phyloP scores from a whole-genome alignment of 2,113 vertebrate genomes.

The Sturnira hondurensis region DNA sequence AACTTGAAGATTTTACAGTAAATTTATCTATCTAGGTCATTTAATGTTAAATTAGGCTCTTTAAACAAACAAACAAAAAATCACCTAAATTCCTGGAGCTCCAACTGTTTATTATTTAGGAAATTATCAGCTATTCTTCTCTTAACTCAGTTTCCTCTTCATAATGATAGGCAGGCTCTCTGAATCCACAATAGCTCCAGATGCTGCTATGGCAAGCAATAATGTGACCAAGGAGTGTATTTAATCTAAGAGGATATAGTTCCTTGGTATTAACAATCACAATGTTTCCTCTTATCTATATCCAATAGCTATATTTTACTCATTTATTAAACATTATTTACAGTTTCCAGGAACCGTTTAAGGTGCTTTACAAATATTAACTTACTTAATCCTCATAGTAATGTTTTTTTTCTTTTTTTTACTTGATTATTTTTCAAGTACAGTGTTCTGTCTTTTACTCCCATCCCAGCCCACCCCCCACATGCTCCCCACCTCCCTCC shows the following conservation, averaged over 20 bases:
- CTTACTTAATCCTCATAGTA: not conserved
- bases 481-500: too few species aligned
- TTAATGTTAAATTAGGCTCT: conserved; percentile 27
- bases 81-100: not conserved
- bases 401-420: too few species aligned
- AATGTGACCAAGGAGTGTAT: not conserved
- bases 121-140: not conserved
- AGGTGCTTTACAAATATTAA: not conserved
- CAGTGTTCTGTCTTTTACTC: too few species aligned
- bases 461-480: too few species aligned
- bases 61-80: not conserved
- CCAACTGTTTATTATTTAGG: not conserved
- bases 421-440: too few species aligned
- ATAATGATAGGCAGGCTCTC: not conserved
- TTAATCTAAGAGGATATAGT: not conserved
- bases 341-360: not conserved
- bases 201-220: not conserved
- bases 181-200: not conserved
- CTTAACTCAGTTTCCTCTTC: not conserved
- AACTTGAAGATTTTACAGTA: conserved; percentile 3
- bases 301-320: not conserved
- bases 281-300: not conserved
- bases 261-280: not conserved
- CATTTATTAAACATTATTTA: not conserved
- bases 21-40: not conserved